phyloP scores from a whole-genome alignment of 2,113 vertebrate genomes.

The Prunella fulvescens region DNA sequence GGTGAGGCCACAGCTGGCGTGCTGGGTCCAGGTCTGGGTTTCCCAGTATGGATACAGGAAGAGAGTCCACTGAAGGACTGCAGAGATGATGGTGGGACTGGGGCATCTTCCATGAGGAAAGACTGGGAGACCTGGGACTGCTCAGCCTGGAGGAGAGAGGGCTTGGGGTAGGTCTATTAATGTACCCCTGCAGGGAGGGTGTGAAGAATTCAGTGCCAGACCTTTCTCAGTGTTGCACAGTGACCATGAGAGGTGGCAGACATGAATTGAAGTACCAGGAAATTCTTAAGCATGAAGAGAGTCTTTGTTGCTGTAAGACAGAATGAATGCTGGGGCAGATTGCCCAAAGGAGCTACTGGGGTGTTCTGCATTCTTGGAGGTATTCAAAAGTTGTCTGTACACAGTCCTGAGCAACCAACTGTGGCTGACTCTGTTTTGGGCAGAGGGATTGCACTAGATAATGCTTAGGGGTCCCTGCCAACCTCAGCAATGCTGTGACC shows the following conservation, averaged over 20 bases:
- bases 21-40: not conserved
- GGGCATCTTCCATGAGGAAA: not conserved
- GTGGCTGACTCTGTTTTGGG: not conserved
- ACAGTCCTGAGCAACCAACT: not conserved
- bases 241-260: not conserved
- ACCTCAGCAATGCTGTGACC: not conserved
- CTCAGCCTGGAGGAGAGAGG: not conserved
- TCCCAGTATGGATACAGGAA: not conserved
- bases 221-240: not conserved
- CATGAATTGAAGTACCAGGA: not conserved
- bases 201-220: not conserved
- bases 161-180: not conserved
- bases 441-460: not conserved
- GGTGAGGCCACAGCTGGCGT: not conserved
- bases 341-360: not conserved
- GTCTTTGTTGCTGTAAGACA: not conserved
- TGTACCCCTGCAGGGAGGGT: not conserved
- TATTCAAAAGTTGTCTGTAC: not conserved
- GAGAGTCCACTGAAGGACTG: not conserved
- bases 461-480: not conserved
- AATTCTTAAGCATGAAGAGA: not conserved
- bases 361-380: not conserved
- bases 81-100: not conserved
- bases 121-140: not conserved
- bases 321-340: not conserved